Percentiles rank a stretch among this genome's conserved stretches.
phyloP scores from a whole-genome alignment of 1,140 invertebrate species.

The Hyles vespertilio region DNA sequence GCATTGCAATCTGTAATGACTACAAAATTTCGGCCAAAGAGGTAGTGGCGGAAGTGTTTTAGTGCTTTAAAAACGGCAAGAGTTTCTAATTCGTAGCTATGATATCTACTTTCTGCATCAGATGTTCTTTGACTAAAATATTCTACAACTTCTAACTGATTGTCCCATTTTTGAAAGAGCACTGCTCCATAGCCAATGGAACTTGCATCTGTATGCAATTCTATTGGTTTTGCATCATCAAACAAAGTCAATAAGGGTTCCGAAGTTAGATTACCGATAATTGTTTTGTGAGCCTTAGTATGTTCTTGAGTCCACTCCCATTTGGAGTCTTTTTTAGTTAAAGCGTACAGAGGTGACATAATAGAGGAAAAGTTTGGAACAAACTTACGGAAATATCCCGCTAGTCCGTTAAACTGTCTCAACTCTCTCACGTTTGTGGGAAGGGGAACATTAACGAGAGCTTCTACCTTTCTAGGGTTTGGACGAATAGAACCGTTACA shows the following conservation, averaged over 20 bases:
- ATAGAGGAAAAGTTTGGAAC: constrained; percentile 34
- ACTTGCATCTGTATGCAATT: constrained; percentile 53
- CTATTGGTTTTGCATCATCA: constrained; percentile 32
- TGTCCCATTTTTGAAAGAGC: constrained; percentile 44
- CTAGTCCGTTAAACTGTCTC: constrained; percentile 35
- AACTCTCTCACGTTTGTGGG: constrained; percentile 37
- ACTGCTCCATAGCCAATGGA: constrained; percentile 38
- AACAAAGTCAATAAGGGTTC: constrained; percentile 51
- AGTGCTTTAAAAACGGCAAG: constrained; percentile 49
- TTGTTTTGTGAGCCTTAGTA: constrained; percentile 15
- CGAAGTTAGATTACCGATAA: constrained; percentile 15
- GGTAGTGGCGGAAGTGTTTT: constrained; percentile 37
- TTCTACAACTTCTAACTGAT: constrained; percentile 64
- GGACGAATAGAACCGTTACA: constrained; percentile 17
- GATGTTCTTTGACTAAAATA: constrained; percentile 55
- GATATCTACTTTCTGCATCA: constrained; percentile 39
- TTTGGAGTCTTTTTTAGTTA: constrained; percentile 15
- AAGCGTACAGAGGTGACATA: constrained; percentile 30
- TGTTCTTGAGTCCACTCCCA: constrained; percentile 19
- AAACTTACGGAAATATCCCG: constrained; percentile 41
- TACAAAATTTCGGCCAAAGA: constrained; percentile 38
- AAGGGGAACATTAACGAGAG: constrained; percentile 19
- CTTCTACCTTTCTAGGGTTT: constrained; percentile 26
- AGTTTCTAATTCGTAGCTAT: constrained; percentile 60
- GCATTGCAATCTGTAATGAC: constrained; percentile 45